phyloP scores from a whole-genome alignment of 2,113 vertebrate genomes.

The Strigops habroptila region DNA sequence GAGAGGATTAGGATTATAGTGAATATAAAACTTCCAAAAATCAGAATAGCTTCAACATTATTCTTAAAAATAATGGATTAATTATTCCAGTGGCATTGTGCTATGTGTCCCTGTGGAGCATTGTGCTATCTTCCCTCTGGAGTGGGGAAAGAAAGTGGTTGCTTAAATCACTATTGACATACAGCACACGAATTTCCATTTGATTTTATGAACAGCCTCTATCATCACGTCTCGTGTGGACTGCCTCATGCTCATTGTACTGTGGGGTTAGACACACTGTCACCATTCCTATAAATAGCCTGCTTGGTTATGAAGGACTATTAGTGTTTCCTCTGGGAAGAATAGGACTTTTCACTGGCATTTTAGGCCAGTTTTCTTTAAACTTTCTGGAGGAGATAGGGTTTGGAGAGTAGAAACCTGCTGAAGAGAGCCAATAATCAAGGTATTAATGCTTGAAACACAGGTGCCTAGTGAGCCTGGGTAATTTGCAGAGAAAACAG shows the following conservation, averaged over 20 bases:
- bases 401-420: not conserved
- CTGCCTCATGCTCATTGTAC: slow-evolving; percentile 19
- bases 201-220: slow-evolving; percentile 25
- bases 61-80: not conserved
- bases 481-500: not conserved
- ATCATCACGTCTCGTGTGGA: not conserved
- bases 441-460: not conserved
- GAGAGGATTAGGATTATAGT: not conserved
- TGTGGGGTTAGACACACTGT: slow-evolving; percentile 11
- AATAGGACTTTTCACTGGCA: not conserved
- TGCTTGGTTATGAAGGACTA: slow-evolving; percentile 21
- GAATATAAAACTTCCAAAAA: not conserved
- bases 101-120: not conserved
- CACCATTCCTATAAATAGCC: slow-evolving; percentile 53
- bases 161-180: not conserved
- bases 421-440: not conserved
- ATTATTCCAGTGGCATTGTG: not conserved
- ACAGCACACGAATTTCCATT: slow-evolving; percentile 2
- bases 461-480: not conserved
- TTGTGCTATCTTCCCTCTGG: not conserved
- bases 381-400: not conserved
- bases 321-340: not conserved
- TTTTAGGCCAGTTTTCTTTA: not conserved
- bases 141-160: not conserved
- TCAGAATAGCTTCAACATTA: not conserved